Evolutionary conservation across 2,113 vertebrate species (phyloP).

Genomic region (Pygathrix nemaeus): DNA sequence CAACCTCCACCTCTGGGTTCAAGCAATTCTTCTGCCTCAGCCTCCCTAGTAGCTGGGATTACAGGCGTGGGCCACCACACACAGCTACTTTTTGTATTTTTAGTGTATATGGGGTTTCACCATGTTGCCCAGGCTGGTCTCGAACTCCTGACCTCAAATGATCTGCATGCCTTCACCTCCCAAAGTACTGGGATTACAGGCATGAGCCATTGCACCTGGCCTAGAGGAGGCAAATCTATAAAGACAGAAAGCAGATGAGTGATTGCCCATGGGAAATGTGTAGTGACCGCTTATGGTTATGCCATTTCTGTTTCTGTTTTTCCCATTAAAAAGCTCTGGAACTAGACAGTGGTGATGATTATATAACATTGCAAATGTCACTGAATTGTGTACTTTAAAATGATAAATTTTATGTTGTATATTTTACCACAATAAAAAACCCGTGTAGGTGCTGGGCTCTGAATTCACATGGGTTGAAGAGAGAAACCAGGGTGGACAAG

Average conservation of each 20-base stretch:
- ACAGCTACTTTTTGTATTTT: no score
- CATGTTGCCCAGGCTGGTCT: no score
- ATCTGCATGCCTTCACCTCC: no score
- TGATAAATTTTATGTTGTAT: background rate
- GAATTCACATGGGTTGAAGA: background rate
- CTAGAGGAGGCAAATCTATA: background rate
- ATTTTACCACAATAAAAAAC: background rate
- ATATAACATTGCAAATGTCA: background rate
- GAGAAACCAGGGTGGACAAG: background rate
- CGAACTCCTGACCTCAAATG: no score
- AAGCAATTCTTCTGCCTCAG: no score
- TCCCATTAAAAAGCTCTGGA: background rate
- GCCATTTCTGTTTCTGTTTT: background rate
- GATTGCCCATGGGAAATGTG: background rate
- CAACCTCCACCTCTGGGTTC: no score
- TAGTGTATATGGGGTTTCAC: no score
- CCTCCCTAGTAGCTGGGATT: no score
- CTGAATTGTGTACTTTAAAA: background rate
- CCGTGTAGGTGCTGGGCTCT: background rate
- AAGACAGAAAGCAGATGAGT: background rate
- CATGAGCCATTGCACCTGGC: no score
- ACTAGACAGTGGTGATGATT: background rate
- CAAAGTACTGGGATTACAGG: no score
- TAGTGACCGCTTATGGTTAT: background rate
- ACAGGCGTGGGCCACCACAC: fast-evolving